phyloP scores from a whole-genome alignment of 2,888 invertebrate species.

The Deilephila porcellus region DNA sequence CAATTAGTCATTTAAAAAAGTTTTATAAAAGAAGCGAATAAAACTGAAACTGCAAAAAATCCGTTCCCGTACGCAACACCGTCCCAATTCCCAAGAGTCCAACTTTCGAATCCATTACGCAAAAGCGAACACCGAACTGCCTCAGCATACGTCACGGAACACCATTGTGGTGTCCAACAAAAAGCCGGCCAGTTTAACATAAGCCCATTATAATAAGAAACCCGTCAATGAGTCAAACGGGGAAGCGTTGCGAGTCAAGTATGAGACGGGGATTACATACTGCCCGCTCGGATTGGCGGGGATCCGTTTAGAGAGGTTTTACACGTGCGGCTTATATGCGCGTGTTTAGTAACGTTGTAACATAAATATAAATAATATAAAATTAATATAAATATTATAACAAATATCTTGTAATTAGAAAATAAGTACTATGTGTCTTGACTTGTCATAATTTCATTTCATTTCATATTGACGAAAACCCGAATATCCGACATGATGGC shows the following conservation, averaged over 20 bases:
- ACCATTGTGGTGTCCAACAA: slow-evolving; percentile 52
- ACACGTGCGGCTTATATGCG: background rate
- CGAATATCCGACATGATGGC: too few relatives aligned
- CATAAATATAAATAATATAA: too few relatives aligned
- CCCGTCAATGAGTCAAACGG: slow-evolving; percentile 58
- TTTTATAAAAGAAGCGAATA: background rate
- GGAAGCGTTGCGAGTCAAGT: slow-evolving; percentile 44
- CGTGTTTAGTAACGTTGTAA: background rate
- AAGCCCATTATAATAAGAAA: slow-evolving; percentile 61
- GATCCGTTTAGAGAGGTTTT: background rate
- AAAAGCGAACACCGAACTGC: background rate
- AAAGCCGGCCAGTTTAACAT: slow-evolving; percentile 46
- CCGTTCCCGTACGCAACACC: background rate
- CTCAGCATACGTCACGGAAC: slow-evolving; percentile 24
- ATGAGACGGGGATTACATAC: slow-evolving; percentile 30
- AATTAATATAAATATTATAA: too few relatives aligned
- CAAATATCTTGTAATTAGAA: too few relatives aligned
- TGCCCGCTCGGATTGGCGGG: slow-evolving; percentile 9
- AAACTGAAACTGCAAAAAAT: background rate
- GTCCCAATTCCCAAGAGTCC: slow-evolving; percentile 17
- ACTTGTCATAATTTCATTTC: too few relatives aligned
- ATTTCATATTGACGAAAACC: too few relatives aligned
- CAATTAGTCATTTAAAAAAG: background rate
- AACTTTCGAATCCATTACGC: slow-evolving; percentile 27
- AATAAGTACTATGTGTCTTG: too few relatives aligned